Conservation (phyloP, 2,113 vertebrate genomes). For the Silurus glanis region DNA sequence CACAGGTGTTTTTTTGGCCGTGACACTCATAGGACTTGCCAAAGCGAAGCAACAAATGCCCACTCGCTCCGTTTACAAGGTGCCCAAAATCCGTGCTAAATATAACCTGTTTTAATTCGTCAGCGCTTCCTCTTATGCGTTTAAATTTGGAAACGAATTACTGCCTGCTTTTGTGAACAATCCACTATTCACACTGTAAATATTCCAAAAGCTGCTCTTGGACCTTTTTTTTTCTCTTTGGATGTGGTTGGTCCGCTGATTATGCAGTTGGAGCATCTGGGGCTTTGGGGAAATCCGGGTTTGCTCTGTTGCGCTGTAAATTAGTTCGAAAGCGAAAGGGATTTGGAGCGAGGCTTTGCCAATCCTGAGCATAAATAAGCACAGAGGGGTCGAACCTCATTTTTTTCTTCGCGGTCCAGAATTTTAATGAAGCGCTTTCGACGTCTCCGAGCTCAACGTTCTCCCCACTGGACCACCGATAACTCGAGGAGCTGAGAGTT, state of each 20-base stretch:
- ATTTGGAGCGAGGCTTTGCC: slow-evolving; percentile 30
- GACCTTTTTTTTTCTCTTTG: not conserved
- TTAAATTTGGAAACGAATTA: not conserved
- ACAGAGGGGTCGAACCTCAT: slow-evolving; percentile 31
- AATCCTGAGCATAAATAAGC: slow-evolving; percentile 40
- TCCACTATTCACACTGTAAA: not conserved
- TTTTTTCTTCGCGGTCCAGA: slow-evolving; percentile 21
- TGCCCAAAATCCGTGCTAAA: not conserved
- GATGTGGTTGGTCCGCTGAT: slow-evolving; percentile 35
- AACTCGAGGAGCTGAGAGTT: not conserved
- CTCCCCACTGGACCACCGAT: not conserved
- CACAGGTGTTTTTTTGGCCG: slow-evolving; percentile 39
- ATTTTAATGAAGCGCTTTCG: slow-evolving; percentile 36
- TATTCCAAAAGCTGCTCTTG: slow-evolving; percentile 14
- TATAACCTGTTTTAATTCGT: slow-evolving; percentile 28
- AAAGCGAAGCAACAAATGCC: slow-evolving; percentile 28
- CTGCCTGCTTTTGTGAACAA: not conserved
- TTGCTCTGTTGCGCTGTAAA: slow-evolving; percentile 47
- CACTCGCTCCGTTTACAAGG: not conserved
- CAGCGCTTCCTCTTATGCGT: not conserved
- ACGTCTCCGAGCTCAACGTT: slow-evolving; percentile 4
- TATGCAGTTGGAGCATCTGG: slow-evolving; percentile 33
- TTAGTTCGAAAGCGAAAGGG: slow-evolving; percentile 38
- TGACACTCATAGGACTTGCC: slow-evolving; percentile 16
- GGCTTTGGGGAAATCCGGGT: slow-evolving; percentile 39